These are phyloP conservation scores for Aptenodytes patagonicus DNA, from an alignment of 2,113 vertebrate species.

Conservation along the genomic window DNA sequence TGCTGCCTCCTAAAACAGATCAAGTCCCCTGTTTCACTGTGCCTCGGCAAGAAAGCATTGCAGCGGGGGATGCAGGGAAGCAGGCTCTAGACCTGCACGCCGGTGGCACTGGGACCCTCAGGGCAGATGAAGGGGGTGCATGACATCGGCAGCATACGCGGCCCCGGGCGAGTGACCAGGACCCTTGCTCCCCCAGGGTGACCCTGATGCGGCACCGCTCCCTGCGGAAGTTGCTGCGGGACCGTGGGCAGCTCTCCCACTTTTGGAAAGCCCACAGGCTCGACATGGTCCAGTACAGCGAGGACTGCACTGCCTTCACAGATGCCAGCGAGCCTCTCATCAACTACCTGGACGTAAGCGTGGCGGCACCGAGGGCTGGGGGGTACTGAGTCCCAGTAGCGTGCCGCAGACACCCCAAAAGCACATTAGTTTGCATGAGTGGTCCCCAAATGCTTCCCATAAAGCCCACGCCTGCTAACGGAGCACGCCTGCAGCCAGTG, in stretches of 20 bases:
- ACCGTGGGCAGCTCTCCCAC: conserved; percentile 56
- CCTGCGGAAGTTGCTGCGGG: conserved; percentile 65
- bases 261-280: conserved; percentile 67
- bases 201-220: conserved; percentile 64
- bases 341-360: conserved; percentile 79
- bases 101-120: fast-evolving
- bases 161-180: fast-evolving
- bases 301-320: conserved; percentile 41
- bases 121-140: background rate
- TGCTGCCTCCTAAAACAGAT: background rate
- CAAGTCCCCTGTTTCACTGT: fast-evolving
- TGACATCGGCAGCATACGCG: fast-evolving
- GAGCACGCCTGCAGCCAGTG: background rate
- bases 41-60: fast-evolving
- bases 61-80: fast-evolving
- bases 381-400: background rate
- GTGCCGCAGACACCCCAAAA: background rate
- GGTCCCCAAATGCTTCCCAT: fast-evolving
- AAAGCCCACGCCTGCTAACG: fast-evolving
- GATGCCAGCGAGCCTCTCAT: conserved; percentile 71
- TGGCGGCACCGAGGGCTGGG: background rate
- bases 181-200: conserved; percentile 49
- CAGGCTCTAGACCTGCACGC: background rate
- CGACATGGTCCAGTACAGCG: conserved; percentile 41
- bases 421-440: fast-evolving